Percentiles rank a stretch among this genome's conserved stretches.
phyloP scores from a whole-genome alignment of 2,113 vertebrate species.

The Lepisosteus osseus region DNA sequence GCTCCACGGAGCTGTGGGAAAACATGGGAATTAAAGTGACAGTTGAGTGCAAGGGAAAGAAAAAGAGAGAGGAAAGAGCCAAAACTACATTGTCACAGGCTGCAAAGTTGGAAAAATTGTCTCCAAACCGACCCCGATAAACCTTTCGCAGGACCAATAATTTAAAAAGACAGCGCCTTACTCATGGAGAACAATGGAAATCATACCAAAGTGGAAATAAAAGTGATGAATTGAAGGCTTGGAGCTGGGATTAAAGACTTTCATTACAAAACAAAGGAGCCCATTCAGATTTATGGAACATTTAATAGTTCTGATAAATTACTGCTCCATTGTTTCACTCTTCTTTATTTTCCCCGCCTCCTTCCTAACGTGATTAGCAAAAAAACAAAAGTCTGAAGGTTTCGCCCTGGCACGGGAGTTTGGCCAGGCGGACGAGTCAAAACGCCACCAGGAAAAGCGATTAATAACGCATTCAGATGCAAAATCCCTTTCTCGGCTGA shows the following conservation, averaged over 20 bases:
- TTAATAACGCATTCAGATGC: background rate
- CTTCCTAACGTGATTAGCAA: background rate
- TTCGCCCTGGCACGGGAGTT: background rate
- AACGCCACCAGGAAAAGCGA: too few species aligned
- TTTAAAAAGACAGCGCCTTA: background rate
- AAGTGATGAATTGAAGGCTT: background rate
- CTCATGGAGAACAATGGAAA: background rate
- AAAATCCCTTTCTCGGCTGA: too few species aligned
- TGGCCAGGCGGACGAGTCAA: background rate
- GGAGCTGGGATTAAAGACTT: background rate
- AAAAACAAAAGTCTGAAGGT: slow-evolving; percentile 10
- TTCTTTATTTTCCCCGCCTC: background rate
- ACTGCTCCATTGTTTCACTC: background rate
- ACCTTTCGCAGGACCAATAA: background rate
- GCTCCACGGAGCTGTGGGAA: background rate
- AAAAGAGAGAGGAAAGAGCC: too few species aligned
- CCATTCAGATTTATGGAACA: background rate
- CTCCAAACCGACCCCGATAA: background rate
- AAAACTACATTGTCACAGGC: too few species aligned
- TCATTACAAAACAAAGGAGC: background rate
- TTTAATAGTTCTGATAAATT: slow-evolving; percentile 6
- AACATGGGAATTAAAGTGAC: too few species aligned
- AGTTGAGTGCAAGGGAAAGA: too few species aligned
- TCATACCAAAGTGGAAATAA: background rate
- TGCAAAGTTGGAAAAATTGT: too few species aligned